phyloP scores from a whole-genome alignment of 1,140 invertebrate genomes.

The Zaprionus lachaisei region DNA sequence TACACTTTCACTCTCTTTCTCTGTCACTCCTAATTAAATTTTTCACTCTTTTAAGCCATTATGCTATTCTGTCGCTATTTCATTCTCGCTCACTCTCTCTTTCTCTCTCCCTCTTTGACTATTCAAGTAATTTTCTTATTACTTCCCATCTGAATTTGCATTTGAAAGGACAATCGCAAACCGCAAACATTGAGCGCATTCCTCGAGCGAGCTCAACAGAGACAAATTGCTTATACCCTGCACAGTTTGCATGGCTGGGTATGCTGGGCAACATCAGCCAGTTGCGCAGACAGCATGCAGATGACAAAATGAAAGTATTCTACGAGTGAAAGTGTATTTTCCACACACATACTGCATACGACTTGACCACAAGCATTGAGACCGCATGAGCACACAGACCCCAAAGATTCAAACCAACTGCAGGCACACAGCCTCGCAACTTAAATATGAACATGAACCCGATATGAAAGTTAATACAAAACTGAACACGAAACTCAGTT shows the following conservation, averaged over 20 bases:
- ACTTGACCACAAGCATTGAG: too few relatives aligned
- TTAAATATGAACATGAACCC: too few relatives aligned
- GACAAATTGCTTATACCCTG: background rate
- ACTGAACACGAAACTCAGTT: background rate
- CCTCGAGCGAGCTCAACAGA: background rate
- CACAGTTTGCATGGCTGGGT: background rate
- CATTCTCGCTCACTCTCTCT: background rate
- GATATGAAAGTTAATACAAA: too few relatives aligned
- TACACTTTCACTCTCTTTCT: too few relatives aligned
- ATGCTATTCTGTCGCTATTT: background rate
- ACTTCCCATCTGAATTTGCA: constrained; percentile 7
- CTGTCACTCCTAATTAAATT: too few relatives aligned
- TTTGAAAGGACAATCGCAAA: constrained; percentile 10
- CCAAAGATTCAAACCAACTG: too few relatives aligned
- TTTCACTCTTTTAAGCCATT: too few relatives aligned
- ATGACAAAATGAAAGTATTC: too few relatives aligned
- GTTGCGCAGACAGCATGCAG: background rate
- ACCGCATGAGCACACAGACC: too few relatives aligned
- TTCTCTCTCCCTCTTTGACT: background rate
- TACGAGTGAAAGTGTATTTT: too few relatives aligned
- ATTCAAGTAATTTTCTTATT: constrained; percentile 1
- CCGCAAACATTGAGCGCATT: constrained; percentile 5
- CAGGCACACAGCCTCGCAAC: too few relatives aligned
- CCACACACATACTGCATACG: too few relatives aligned
- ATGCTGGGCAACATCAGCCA: background rate